These are phyloP conservation scores for Spisula subtruncata DNA, from an alignment of 2,888 invertebrate species.

Conservation along the genomic window DNA sequence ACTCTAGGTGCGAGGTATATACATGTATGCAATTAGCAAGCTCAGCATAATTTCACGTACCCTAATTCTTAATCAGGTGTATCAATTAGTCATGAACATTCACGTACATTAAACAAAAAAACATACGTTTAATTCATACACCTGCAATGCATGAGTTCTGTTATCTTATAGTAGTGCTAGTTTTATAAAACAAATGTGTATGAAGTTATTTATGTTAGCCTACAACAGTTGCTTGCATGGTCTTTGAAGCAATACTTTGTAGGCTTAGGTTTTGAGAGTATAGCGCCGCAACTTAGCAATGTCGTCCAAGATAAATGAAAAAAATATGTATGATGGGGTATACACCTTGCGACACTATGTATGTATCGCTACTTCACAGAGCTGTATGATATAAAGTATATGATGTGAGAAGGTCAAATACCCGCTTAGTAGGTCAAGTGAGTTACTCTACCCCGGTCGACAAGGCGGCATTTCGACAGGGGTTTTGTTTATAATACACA, in stretches of 20 bases:
- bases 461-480: no score
- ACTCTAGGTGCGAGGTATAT: no score
- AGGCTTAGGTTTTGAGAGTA: neutral
- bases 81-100: neutral
- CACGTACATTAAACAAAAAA: neutral
- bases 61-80: neutral
- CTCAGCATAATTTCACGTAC: neutral
- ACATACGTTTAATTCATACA: neutral
- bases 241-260: neutral
- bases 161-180: neutral
- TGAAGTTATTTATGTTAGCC: neutral
- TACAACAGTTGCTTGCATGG: neutral
- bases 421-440: neutral
- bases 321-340: neutral
- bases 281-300: neutral
- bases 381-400: neutral
- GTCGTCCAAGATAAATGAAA: neutral
- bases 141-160: neutral
- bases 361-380: neutral
- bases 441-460: no score
- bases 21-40: neutral
- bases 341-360: neutral
- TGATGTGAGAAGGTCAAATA: neutral
- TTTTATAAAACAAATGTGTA: neutral
- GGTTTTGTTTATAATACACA: no score